These are phyloP conservation scores for Anagyrus pseudococci DNA, from an alignment of 2,888 invertebrate species.

Conservation along the genomic window DNA sequence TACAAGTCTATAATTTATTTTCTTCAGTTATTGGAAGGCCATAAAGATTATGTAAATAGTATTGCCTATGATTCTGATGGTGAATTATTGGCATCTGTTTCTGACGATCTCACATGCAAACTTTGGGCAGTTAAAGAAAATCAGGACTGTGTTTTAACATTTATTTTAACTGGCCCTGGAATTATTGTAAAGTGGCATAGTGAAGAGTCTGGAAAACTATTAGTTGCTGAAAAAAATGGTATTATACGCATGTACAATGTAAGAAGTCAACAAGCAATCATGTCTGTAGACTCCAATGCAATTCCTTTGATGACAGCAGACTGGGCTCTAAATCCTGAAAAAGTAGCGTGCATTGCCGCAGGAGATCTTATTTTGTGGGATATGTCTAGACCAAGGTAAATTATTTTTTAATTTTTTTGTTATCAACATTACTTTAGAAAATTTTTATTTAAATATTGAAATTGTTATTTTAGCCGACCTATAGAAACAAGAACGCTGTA, in stretches of 20 bases:
- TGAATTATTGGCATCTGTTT: slow-evolving; percentile 73
- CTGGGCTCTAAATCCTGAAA: slow-evolving; percentile 72
- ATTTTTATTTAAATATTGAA: slow-evolving; percentile 2
- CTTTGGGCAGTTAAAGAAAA: slow-evolving; percentile 69
- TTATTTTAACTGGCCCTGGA: slow-evolving; percentile 72
- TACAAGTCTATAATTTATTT: neutral
- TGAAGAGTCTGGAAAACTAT: slow-evolving; percentile 73
- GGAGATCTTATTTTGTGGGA: slow-evolving; percentile 76
- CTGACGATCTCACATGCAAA: slow-evolving; percentile 78
- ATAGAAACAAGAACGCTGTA: slow-evolving; percentile 68
- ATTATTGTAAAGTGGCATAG: slow-evolving; percentile 74
- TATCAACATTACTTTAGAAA: neutral
- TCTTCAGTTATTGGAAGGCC: slow-evolving; percentile 67
- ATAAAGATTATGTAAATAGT: slow-evolving; percentile 74
- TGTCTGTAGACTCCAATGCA: slow-evolving; percentile 70
- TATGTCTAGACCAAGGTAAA: slow-evolving; percentile 70
- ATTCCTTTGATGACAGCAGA: slow-evolving; percentile 73
- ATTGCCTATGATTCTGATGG: slow-evolving; percentile 75
- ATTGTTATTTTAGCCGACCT: slow-evolving; percentile 64
- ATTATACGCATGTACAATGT: slow-evolving; percentile 76
- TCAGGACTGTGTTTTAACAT: slow-evolving; percentile 66
- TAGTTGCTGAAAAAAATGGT: slow-evolving; percentile 80
- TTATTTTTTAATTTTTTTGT: neutral
- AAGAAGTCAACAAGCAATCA: slow-evolving; percentile 69
- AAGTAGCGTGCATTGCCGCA: slow-evolving; percentile 71